These are phyloP conservation scores for Patiria miniata DNA, from an alignment of 35 echinoderm and acorn worm species.

Conservation along the genomic window DNA sequence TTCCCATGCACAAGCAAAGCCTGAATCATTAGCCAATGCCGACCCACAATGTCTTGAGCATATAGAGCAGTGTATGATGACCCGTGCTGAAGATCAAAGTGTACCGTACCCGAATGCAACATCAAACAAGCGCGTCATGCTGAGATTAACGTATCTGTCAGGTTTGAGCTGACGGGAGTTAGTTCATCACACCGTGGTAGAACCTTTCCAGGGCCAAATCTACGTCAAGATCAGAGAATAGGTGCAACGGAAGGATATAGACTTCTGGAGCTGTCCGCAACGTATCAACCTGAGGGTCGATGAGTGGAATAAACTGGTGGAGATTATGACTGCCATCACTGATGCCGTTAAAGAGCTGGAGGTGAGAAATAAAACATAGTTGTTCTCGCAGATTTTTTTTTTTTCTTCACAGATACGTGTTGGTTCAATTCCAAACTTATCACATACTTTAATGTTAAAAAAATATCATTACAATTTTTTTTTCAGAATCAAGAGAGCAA, in stretches of 20 bases:
- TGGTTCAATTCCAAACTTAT: too few relatives aligned
- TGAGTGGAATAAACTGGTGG: conserved; percentile 1
- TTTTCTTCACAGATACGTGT: too few relatives aligned
- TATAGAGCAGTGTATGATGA: not conserved
- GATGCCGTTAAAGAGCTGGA: not conserved
- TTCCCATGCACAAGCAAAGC: too few relatives aligned
- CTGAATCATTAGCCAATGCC: too few relatives aligned
- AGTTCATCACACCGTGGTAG: not conserved
- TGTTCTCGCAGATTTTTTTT: too few relatives aligned
- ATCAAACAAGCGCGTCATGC: not conserved
- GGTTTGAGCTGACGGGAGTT: conserved; percentile 17
- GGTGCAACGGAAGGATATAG: not conserved
- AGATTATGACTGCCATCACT: not conserved
- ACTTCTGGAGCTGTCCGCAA: not conserved
- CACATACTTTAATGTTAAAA: too few relatives aligned
- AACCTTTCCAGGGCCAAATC: not conserved
- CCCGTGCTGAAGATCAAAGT: not conserved
- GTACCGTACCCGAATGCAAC: not conserved
- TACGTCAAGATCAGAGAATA: conserved; percentile 44
- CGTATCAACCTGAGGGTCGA: conserved; percentile 14
- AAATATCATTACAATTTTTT: too few relatives aligned
- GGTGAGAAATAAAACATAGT: not conserved
- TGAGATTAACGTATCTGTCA: too few relatives aligned
- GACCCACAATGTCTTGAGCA: not conserved
- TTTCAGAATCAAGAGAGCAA: too few relatives aligned